Evolutionary conservation across 2,797 vertebrate species (phyloP).

Genomic region (Simalia tracyae): DNA sequence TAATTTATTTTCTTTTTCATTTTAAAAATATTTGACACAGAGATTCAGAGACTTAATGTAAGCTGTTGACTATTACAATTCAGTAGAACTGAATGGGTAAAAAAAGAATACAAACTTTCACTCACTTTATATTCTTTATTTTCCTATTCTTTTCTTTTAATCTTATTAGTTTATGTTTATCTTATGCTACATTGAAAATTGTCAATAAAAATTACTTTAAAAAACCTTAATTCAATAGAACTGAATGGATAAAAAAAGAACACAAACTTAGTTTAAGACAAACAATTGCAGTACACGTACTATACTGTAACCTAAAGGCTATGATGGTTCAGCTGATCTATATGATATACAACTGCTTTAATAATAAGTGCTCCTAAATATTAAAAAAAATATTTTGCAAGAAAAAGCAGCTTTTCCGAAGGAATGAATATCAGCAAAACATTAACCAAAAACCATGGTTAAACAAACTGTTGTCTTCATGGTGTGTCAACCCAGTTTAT

Average conservation of each 20-base stretch:
- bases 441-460: not conserved
- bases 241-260: constrained; percentile 60
- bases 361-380: constrained; percentile 65
- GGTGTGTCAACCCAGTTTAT: no score
- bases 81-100: constrained; percentile 45
- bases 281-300: constrained; percentile 54
- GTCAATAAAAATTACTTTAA: no score
- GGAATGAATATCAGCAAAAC: not conserved
- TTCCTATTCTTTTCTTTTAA: not conserved
- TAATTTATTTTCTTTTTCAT: constrained; percentile 63
- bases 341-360: constrained; percentile 58
- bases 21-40: constrained; percentile 69
- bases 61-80: constrained; percentile 70
- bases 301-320: constrained; percentile 57
- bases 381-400: not conserved
- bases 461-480: not conserved
- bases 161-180: no score
- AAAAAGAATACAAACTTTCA: constrained; percentile 65
- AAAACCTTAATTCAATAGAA: constrained; percentile 56
- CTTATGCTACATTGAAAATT: no score
- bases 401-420: constrained; percentile 37
- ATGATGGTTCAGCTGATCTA: constrained; percentile 57
- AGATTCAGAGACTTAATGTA: constrained; percentile 61
- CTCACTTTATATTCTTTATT: not conserved
- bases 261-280: constrained; percentile 67